Evolutionary conservation across 2,113 vertebrate genomes (phyloP), one percentile per base, ranked within the genome.

Genomic region (Psilopsiagon aymara): DNA sequence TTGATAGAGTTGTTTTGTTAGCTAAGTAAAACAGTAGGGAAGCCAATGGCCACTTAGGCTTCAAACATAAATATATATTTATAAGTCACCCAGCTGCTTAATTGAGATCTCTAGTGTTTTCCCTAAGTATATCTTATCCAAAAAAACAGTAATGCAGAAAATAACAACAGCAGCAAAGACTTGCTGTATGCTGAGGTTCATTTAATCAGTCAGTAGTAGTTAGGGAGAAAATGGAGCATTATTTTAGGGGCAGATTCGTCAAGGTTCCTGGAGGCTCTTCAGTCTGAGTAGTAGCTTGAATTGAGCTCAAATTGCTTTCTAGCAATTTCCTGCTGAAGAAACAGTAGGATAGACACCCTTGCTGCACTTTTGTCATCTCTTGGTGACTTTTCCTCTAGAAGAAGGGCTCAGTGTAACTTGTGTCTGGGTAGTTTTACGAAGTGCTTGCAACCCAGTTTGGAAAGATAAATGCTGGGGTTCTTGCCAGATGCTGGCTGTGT

Each of bases 1-100:
- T 97, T 98, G 98, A 99, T 99, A 98, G 98, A 99, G 98, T 98
- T 98, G 98, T 99, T 99, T 99, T 98, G 98, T 98, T 98, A 97
- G 97, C 98, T 98, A 99, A 98, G 98, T 98, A 98, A 99, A 99
- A 98, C 99, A 99, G 98, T 98, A 97, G 98, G 98, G 98, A 98
- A 98, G 98, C 98, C 98, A 97, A 98, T 98, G 98, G 98, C 98
- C 98, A 99, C 98, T 99, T 99, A 98, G 97, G 97, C 97, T 98
- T 98, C 97, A 98, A 98, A 98, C 97, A 97, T 98, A 98, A 98
- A 98, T 98, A 98, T 98, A 97, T 98, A 98, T 98, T 98, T 98
- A 97, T 98, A 98, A 98, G 97, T 98, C 98, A 98, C 97, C 98
- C 98, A 98, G 98, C 97, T 98, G 98, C 97, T 98, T 98, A 98